These are phyloP conservation scores for Scolopax mira DNA, from an alignment of 2,113 vertebrate genomes.

Conservation along the genomic window DNA sequence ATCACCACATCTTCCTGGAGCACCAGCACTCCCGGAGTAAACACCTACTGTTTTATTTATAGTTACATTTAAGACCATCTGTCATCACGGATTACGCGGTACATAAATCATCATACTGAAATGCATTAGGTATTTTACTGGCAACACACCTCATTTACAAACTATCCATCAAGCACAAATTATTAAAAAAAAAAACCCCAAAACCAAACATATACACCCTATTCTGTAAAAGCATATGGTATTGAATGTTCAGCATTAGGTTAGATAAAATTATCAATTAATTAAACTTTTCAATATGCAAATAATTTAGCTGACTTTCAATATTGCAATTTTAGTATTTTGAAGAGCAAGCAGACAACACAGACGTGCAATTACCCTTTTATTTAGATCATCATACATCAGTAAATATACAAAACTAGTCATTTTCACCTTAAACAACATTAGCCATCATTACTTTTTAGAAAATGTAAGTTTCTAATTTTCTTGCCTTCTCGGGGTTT, in stretches of 20 bases:
- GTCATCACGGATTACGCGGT: conserved; percentile 42
- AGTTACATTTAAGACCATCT: conserved; percentile 49
- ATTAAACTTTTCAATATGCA: conserved; percentile 3
- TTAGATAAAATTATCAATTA: conserved; percentile 37
- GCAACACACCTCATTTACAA: conserved; percentile 48
- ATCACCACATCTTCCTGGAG: neutral
- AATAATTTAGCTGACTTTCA: conserved; percentile 28
- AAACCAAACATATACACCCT: neutral
- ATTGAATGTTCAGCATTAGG: neutral
- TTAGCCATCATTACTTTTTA: neutral
- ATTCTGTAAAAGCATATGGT: conserved; percentile 22
- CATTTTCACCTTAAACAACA: conserved; percentile 11
- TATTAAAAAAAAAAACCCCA: neutral
- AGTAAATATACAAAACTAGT: neutral
- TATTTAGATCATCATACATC: neutral
- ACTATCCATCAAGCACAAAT: conserved; percentile 32
- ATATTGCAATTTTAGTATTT: conserved; percentile 14
- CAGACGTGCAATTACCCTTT: conserved; percentile 1
- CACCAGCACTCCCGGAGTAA: conserved; percentile 13
- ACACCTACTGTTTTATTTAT: conserved; percentile 59
- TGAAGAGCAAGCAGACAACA: neutral
- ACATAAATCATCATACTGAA: conserved; percentile 61
- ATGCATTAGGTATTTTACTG: conserved; percentile 51
- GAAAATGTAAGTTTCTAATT: conserved; percentile 3
- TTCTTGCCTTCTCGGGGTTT: neutral